These are phyloP conservation scores for Heliconius charithonia DNA, from an alignment of 2,888 invertebrate species.

Conservation along the genomic window DNA sequence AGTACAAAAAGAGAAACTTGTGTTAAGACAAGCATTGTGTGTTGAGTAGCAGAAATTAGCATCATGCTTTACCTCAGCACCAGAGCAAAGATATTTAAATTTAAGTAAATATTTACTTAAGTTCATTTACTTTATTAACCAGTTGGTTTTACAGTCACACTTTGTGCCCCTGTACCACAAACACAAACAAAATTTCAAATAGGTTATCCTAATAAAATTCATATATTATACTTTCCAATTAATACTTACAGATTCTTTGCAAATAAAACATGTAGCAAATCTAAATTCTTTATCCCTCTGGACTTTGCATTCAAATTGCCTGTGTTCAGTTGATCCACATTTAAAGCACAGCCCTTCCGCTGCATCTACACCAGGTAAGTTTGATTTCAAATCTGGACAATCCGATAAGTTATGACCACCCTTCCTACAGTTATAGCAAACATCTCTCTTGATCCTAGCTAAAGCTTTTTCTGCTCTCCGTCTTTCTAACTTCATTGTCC, in stretches of 20 bases:
- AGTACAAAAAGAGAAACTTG: no score
- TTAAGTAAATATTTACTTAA: no score
- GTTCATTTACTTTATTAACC: no score
- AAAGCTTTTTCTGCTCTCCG: constrained; percentile 89
- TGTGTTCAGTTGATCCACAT: constrained; percentile 95
- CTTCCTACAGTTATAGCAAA: constrained; percentile 91
- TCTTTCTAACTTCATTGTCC: constrained; percentile 87
- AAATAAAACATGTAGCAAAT: constrained; percentile 95
- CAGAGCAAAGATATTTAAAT: no score
- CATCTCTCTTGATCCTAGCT: constrained; percentile 86
- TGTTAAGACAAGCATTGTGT: no score
- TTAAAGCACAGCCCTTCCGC: constrained; percentile 92
- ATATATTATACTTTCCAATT: no score
- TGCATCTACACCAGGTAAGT: constrained; percentile 74
- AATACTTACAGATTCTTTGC: constrained; percentile 88
- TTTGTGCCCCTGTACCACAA: no score
- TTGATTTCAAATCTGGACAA: constrained; percentile 88
- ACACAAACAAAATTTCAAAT: neutral
- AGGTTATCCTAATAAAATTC: neutral
- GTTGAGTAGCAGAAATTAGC: no score
- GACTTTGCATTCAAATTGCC: constrained; percentile 88
- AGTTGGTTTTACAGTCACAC: no score
- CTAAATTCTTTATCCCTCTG: constrained; percentile 87
- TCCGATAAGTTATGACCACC: constrained; percentile 92
- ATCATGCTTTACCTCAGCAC: no score